Evolutionary conservation across 1,140 invertebrate genomes (phyloP).

Genomic region (Globodera ellingtonae): DNA sequence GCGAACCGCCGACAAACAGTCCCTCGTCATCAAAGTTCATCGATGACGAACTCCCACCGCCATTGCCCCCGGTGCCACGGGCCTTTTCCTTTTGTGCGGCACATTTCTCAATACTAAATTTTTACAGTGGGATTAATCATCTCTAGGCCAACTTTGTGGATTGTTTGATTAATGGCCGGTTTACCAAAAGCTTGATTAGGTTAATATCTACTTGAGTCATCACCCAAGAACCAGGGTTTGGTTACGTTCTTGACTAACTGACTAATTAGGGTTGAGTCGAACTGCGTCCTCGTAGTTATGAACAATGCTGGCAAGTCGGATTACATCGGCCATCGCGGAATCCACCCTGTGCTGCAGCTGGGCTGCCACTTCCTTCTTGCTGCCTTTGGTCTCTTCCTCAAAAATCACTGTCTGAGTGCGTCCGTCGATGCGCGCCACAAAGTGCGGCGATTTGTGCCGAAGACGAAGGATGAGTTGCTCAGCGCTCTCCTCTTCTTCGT

Average conservation of each 20-base stretch:
- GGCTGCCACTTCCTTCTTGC: background rate
- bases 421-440: slow-evolving; percentile 35
- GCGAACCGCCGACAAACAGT: background rate
- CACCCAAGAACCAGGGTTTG: too few relatives aligned
- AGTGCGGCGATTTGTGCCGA: slow-evolving; percentile 15
- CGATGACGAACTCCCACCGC: background rate
- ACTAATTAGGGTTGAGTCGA: slow-evolving; percentile 31
- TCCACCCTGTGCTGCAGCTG: slow-evolving; percentile 7
- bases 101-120: background rate
- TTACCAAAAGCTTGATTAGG: too few relatives aligned
- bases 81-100: background rate
- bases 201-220: too few relatives aligned
- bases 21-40: background rate
- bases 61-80: background rate
- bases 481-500: background rate
- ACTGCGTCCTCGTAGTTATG: slow-evolving; percentile 13
- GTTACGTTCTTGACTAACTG: background rate
- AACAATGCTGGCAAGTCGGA: slow-evolving; percentile 10
- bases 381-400: slow-evolving; percentile 12
- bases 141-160: too few relatives aligned
- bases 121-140: background rate
- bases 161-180: too few relatives aligned
- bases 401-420: slow-evolving; percentile 35
- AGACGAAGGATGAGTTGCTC: slow-evolving; percentile 27
- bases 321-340: slow-evolving; percentile 19